Base-by-base conservation (phyloP, 2,113 vertebrate genomes). In the Deroptyus accipitrinus region DNA sequence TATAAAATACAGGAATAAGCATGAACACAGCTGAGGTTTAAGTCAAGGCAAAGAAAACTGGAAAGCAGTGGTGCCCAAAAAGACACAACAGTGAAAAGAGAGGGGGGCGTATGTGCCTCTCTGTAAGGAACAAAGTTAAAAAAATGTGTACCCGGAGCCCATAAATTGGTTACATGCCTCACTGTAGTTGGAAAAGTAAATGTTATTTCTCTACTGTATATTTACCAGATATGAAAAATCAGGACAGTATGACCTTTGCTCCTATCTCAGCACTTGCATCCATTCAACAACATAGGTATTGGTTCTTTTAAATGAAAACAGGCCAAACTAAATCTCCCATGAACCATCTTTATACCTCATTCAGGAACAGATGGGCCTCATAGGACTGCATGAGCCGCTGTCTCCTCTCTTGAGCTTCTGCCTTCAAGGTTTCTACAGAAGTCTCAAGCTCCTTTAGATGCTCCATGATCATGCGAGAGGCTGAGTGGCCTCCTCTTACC, bases 361-460 rank as follows among this genome's bases (percentile, higher is more conserved):
- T 96, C 62, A 99, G 97, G 90, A 98, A 98, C 42, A 97, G 95
- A 84, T 99, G 98, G 86, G 98, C 98, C 94, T 98, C 97, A 33
- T 98, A 97, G 3, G 98, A 98, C 90, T 98, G 98, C 78, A 97
- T 96, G 23, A 99, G 98, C 41, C 85, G 76, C 46, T 46, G 97
- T 52, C 93, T 88, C 77, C 98, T 98, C 85, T 59, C 96, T 13
- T 96, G 94, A 15, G 97, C 97, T 84, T 98, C 98, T 57, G 31
- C 94, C 88, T 62, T 96, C 89, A 99, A 97, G 33, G 64, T 93
- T 79, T 97, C 97, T n/a, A 98, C 63, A 37, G 98, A 97, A 23
- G 86, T 78, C 87, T 98, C 98, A 80, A 99, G 96, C 92, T 98
- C 97, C 66, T 98, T 97, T 72, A 99, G 86, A 20, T 97, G 98